Evolutionary conservation across 2,113 vertebrate species (phyloP).

Genomic region (Lampris incognitus): DNA sequence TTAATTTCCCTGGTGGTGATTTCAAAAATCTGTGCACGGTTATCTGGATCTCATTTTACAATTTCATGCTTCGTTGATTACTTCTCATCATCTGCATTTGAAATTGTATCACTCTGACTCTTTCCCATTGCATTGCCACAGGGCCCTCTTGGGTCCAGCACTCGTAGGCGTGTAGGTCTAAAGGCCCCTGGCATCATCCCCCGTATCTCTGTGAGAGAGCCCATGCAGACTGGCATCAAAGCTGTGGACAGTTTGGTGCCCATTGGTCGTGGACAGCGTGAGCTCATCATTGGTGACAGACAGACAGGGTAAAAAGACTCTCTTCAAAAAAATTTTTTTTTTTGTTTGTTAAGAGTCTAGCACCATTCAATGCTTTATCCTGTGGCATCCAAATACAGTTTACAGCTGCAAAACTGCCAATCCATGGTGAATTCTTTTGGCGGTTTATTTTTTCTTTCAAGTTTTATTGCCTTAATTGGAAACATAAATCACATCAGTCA

Average conservation of each 20-base stretch:
- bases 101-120: too few relatives aligned
- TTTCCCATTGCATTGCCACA: slow-evolving; percentile 48
- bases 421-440: too few relatives aligned
- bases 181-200: slow-evolving; percentile 98
- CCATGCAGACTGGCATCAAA: slow-evolving; percentile 99
- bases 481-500: too few relatives aligned
- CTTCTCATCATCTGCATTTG: background rate
- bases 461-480: background rate
- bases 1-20: too few relatives aligned
- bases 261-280: slow-evolving; percentile 96
- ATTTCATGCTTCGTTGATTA: background rate
- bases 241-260: slow-evolving; percentile 98
- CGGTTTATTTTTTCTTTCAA: background rate
- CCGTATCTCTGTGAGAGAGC: slow-evolving; percentile 96
- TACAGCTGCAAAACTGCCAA: too few relatives aligned
- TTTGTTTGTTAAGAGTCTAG: too few relatives aligned
- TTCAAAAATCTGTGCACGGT: too few relatives aligned
- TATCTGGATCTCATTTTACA: too few relatives aligned
- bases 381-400: too few relatives aligned
- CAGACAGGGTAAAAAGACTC: slow-evolving; percentile 89
- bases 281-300: slow-evolving; percentile 97
- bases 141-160: slow-evolving; percentile 88
- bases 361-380: too few relatives aligned
- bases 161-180: slow-evolving; percentile 92
- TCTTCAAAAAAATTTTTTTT: slow-evolving; percentile 26